These are phyloP conservation scores for Tortrix viridana DNA, from an alignment of 2,888 invertebrate genomes.

Conservation along the genomic window DNA sequence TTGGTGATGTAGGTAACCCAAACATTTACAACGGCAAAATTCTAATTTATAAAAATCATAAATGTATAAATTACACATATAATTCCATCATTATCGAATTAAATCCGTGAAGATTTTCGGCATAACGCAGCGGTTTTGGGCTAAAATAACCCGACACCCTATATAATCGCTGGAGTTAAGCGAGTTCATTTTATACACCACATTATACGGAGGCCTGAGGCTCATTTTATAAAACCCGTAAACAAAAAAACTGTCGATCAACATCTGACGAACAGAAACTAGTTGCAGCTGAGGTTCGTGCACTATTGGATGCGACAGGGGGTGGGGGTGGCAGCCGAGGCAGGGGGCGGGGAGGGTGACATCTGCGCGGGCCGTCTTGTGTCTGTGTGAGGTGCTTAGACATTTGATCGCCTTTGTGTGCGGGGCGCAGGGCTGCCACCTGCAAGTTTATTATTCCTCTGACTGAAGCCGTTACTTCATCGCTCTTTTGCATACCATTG, in stretches of 20 bases:
- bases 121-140: conserved; percentile 10
- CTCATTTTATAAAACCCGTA: conserved; percentile 40
- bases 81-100: conserved; percentile 8
- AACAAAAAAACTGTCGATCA: conserved; percentile 69
- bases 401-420: conserved; percentile 47
- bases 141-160: conserved; percentile 15
- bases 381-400: conserved; percentile 38
- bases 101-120: conserved; percentile 9
- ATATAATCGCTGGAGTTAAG: conserved; percentile 21
- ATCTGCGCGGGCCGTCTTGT: conserved; percentile 57
- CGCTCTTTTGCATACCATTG: no score
- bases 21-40: not conserved
- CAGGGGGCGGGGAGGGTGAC: conserved; percentile 51
- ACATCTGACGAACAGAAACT: conserved; percentile 70
- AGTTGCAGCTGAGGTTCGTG: conserved; percentile 71
- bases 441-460: not conserved
- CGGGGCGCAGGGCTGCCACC: conserved; percentile 36
- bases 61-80: not conserved
- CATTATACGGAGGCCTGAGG: conserved; percentile 35
- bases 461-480: not conserved
- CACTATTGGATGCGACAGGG: conserved; percentile 58
- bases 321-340: conserved; percentile 49
- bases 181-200: conserved; percentile 32
- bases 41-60: not conserved
- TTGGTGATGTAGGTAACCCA: no score